Conservation (phyloP, 2,888 invertebrate genomes). For the Muschampia plurimacula region DNA sequence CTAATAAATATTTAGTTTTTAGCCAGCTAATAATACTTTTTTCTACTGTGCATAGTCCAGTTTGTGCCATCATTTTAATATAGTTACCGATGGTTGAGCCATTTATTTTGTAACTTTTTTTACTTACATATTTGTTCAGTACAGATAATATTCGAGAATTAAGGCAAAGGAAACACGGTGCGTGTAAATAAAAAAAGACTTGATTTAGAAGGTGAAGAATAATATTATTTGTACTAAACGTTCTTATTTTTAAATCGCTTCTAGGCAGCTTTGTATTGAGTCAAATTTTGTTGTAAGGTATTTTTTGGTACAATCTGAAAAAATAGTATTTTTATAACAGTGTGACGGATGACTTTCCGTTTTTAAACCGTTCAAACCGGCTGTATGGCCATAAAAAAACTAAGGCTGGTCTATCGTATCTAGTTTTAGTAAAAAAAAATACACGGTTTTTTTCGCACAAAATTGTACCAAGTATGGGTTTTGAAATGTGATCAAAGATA, state of each 20-base stretch:
- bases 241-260: constrained; percentile 28
- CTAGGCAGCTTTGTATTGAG: constrained; percentile 35
- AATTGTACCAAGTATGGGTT: constrained; percentile 52
- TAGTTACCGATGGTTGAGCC: constrained; percentile 43
- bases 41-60: constrained; percentile 45
- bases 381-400: constrained; percentile 29
- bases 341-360: constrained; percentile 39
- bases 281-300: constrained; percentile 39
- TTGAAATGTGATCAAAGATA: constrained; percentile 66
- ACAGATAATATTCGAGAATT: constrained; percentile 22
- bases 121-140: constrained; percentile 32
- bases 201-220: neutral
- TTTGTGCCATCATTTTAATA: constrained; percentile 51
- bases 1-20: neutral
- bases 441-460: constrained; percentile 33
- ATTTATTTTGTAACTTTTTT: constrained; percentile 44
- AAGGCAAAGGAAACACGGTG: neutral
- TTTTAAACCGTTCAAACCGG: constrained; percentile 27
- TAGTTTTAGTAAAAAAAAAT: constrained; percentile 34
- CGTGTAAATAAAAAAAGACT: neutral
- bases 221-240: constrained; percentile 27
- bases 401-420: constrained; percentile 30
- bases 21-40: constrained; percentile 1
- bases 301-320: constrained; percentile 44
- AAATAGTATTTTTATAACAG: constrained; percentile 37